Evolutionary conservation across 2,888 invertebrate genomes (phyloP).

Genomic region (Phengaris alcon): DNA sequence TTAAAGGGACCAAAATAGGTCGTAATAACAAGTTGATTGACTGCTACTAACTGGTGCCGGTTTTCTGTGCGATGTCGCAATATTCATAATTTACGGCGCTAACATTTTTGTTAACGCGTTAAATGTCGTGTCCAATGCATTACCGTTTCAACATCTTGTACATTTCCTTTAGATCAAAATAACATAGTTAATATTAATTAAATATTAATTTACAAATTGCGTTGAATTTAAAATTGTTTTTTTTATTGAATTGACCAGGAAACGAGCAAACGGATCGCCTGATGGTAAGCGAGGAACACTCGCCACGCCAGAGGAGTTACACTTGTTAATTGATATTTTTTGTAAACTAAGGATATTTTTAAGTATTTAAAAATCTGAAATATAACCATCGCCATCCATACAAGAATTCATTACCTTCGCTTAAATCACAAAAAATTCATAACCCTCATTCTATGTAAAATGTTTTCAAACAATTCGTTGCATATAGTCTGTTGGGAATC

Average conservation of each 20-base stretch:
- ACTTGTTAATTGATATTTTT: not conserved
- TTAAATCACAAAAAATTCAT: not conserved
- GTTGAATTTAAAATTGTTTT: no score
- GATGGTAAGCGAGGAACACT: no score
- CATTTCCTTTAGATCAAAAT: not conserved
- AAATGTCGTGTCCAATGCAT: slow-evolving; percentile 20
- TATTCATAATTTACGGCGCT: slow-evolving; percentile 27
- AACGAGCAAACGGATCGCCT: no score
- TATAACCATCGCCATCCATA: not conserved
- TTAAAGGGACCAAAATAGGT: slow-evolving; percentile 24
- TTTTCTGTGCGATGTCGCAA: slow-evolving; percentile 9
- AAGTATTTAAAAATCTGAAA: no score
- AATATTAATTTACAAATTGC: no score
- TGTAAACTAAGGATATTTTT: not conserved
- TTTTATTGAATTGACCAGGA: no score
- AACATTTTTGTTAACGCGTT: slow-evolving; percentile 19
- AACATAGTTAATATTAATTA: not conserved
- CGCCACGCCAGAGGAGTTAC: no score
- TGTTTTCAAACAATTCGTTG: slow-evolving; percentile 3
- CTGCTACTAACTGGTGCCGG: slow-evolving; percentile 27
- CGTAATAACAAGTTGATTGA: slow-evolving; percentile 28
- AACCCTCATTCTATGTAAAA: not conserved
- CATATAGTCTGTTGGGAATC: not conserved
- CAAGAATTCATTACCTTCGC: not conserved
- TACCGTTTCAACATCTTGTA: slow-evolving; percentile 20